Evolutionary conservation across 1,140 invertebrate genomes (phyloP), one percentile per base, ranked within the genome.

Genomic region (Nasonia vitripennis): DNA sequence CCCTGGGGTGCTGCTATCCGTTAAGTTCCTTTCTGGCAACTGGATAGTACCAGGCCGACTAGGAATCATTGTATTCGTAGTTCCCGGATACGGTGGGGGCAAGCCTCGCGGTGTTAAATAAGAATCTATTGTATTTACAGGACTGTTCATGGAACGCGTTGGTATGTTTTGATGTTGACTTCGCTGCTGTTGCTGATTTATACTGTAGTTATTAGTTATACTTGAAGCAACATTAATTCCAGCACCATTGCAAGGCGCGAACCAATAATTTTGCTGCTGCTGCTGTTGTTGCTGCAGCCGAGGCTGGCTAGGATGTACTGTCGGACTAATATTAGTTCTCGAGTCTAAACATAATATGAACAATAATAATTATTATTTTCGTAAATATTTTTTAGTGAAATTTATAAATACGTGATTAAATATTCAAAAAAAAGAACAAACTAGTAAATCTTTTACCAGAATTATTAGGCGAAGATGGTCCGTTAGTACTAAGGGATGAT

Each of bases 1-100:
- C 4, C 78, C 78, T 5, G 77, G 74, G 3, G 20, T n/a, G 41
- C 20, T 71, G 10, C 20, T 80, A 37, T 51, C 62, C 5, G 51
- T 34, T 0, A 74, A 23, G 45, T 79, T 86, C 17, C 85, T 83
- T 37, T 87, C 87, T 1, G 87, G 85, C 27, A 87, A 67, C 27
- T 87, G 84, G 37, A 87, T 87, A 0, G 87, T 45, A 37, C 81
- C 48, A 23, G 80, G 23, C 10, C 84, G 45, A 78, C 23, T 41
- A 9, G 84, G 31, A 20, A 34, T 17, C 41, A 75, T 31, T 34
- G 68, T 5, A 10, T 51, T 83, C 23, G 77, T 70, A 17, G 31
- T 68, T 41, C 55, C 17, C 2, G 84, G 79, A 73, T 86, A 82
- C 0, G 79, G 23, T 37, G 84, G 84, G n/a, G 80, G 80, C 2